phyloP scores from a whole-genome alignment of 2,113 vertebrate species.

The Psilopsiagon aymara region DNA sequence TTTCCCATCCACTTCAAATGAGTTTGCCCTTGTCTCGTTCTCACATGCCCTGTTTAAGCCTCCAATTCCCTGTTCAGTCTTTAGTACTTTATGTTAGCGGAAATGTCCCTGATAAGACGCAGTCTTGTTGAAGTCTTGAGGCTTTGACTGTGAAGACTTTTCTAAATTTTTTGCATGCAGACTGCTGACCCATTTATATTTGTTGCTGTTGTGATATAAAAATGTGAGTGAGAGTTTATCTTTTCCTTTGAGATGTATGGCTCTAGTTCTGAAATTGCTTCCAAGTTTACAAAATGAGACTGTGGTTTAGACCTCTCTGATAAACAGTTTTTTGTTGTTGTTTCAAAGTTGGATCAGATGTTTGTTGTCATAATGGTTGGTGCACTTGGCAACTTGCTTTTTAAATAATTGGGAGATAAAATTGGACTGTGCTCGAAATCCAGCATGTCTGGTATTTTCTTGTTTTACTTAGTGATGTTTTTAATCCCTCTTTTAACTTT shows the following conservation, averaged over 20 bases:
- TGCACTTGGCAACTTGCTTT: conserved; percentile 46
- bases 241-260: conserved; percentile 60
- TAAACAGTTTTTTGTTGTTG: conserved; percentile 66
- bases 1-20: not conserved
- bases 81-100: conserved; percentile 7
- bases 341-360: conserved; percentile 67
- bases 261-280: conserved; percentile 54
- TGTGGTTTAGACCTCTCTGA: conserved; percentile 61
- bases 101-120: conserved; percentile 55
- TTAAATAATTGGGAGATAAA: conserved; percentile 58
- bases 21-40: accelerated
- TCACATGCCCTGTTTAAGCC: not conserved
- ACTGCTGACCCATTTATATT: conserved; percentile 32
- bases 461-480: conserved; percentile 43
- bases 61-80: not conserved
- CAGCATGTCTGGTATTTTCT: conserved; percentile 38
- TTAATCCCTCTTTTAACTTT: conserved; percentile 48
- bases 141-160: conserved; percentile 36
- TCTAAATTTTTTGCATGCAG: conserved; percentile 2
- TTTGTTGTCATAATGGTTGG: conserved; percentile 40
- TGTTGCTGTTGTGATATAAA: conserved; percentile 29
- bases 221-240: conserved; percentile 69
- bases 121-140: not conserved
- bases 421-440: conserved; percentile 6
- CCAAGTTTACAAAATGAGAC: conserved; percentile 69